Evolutionary conservation across 53 echinoderm and acorn worm genomes (phyloP).

Genomic region (Holothuria scabra): DNA sequence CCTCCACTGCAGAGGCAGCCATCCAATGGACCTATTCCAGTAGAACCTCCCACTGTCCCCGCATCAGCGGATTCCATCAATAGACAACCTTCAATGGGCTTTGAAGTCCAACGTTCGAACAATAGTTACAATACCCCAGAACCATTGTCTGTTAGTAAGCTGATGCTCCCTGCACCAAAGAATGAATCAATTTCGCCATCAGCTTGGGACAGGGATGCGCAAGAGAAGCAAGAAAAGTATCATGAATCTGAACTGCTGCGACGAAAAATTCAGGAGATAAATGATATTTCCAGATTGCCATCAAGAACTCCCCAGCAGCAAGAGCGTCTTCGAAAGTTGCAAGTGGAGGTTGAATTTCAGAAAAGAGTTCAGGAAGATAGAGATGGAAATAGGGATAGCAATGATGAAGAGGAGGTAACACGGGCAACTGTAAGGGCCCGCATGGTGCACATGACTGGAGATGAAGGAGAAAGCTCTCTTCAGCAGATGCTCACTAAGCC

Average conservation of each 20-base stretch:
- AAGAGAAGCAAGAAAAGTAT: slow-evolving; percentile 75
- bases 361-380: slow-evolving; percentile 81
- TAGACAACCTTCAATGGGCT: slow-evolving; percentile 3
- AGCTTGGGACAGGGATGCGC: slow-evolving; percentile 79
- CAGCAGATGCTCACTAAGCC: slow-evolving; percentile 36
- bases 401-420: slow-evolving; percentile 57
- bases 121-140: slow-evolving; percentile 1
- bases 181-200: slow-evolving; percentile 38
- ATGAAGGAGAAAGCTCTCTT: slow-evolving; percentile 37
- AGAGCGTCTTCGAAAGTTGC: slow-evolving; percentile 79
- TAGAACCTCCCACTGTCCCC: slow-evolving; percentile 74
- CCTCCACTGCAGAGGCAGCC: slow-evolving; percentile 79
- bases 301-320: slow-evolving; percentile 73
- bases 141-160: slow-evolving; percentile 3
- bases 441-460: slow-evolving; percentile 46
- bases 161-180: slow-evolving; percentile 29
- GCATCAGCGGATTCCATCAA: not conserved
- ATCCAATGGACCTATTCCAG: slow-evolving; percentile 80
- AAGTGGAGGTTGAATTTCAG: slow-evolving; percentile 86
- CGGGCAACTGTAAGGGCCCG: slow-evolving; percentile 33
- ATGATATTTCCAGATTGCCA: slow-evolving; percentile 61
- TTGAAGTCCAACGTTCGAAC: slow-evolving; percentile 11
- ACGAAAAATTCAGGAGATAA: slow-evolving; percentile 75
- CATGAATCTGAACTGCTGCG: slow-evolving; percentile 77
- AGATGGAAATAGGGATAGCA: slow-evolving; percentile 56